Base-by-base conservation (phyloP, 2,888 invertebrate species). In the Caenorhabditis drosophilae region DNA sequence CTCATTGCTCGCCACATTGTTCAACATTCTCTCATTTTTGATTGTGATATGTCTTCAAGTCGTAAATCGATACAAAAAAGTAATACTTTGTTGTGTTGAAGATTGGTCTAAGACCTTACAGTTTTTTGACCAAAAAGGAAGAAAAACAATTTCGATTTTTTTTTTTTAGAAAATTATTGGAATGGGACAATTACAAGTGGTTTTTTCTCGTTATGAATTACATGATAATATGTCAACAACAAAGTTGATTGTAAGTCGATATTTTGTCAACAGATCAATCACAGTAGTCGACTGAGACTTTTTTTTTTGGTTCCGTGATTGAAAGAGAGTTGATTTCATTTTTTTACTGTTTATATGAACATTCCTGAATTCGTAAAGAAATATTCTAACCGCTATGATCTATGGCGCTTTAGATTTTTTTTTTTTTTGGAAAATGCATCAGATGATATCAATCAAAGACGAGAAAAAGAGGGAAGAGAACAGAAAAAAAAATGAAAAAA, bases 201-300 rank as follows among this genome's bases (percentile, higher is more conserved):
- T 48, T 31, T 48, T 64, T 22, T 47, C 56, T 6, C 42, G 56
- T 26, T 60, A 66, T 54, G 54, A 66, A 31, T 47, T 60, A 22
- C 48, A 48, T 25, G 50, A 60, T 26, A 67, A 67, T 55, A 67
- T 67, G 45, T 53, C 57, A 47, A 61, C 57, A 23, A 67, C 67
- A 40, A 25, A 40, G 42, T 25, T 60, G 23, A 66, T 66, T 59
- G 66, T 66, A 42, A 34, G 51, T 40, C 16, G 31, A n/a, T n/a
- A n/a, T n/a, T n/a, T n/a, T n/a, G 36, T 16, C n/a, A 15, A 36
- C 12, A 36, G 4, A 12, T 9, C 6, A 31, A 31, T 31, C 12
- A 31, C 6, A 31, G 31, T 31, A n/a, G n/a, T n/a, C n/a, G n/a
- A n/a, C n/a, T n/a, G n/a, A n/a, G n/a, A n/a, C n/a, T n/a, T n/a